Evolutionary conservation across 2,113 vertebrate genomes (phyloP).

Genomic region (Lepidothrix coronata): DNA sequence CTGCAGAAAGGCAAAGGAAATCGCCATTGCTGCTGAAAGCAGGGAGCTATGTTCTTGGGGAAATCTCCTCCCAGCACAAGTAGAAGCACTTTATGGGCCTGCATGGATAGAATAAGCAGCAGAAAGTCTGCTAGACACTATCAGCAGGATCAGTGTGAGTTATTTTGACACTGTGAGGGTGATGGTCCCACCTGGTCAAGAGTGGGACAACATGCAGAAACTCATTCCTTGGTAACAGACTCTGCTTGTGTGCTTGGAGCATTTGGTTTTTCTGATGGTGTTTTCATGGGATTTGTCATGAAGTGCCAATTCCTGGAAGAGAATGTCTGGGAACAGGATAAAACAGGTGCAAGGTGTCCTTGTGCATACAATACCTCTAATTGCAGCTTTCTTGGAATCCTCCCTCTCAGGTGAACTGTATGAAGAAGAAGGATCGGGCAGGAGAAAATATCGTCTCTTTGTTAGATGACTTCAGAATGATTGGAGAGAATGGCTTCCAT

Average conservation of each 20-base stretch:
- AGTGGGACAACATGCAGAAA: background rate
- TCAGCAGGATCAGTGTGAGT: background rate
- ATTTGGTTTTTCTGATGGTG: background rate
- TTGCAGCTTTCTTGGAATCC: background rate
- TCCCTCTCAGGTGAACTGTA: conserved; percentile 72
- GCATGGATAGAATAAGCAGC: background rate
- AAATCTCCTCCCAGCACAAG: background rate
- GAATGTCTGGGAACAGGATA: background rate
- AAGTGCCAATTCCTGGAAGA: background rate
- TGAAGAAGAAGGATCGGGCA: conserved; percentile 67
- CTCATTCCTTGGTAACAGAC: background rate
- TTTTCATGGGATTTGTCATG: background rate
- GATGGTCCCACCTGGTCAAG: background rate
- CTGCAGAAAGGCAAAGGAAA: background rate
- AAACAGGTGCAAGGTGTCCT: background rate
- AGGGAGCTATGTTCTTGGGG: background rate
- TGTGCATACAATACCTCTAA: background rate
- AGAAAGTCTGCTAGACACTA: background rate
- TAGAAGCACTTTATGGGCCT: background rate
- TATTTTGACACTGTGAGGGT: background rate
- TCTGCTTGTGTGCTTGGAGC: background rate
- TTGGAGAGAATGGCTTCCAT: conserved; percentile 82
- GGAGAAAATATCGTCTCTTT: conserved; percentile 76
- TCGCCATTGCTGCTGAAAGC: background rate
- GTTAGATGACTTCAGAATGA: conserved; percentile 84